Evolutionary conservation across 2,797 vertebrate species (phyloP), one percentile per base, ranked within the genome.

Genomic region (Botia kubotai): DNA sequence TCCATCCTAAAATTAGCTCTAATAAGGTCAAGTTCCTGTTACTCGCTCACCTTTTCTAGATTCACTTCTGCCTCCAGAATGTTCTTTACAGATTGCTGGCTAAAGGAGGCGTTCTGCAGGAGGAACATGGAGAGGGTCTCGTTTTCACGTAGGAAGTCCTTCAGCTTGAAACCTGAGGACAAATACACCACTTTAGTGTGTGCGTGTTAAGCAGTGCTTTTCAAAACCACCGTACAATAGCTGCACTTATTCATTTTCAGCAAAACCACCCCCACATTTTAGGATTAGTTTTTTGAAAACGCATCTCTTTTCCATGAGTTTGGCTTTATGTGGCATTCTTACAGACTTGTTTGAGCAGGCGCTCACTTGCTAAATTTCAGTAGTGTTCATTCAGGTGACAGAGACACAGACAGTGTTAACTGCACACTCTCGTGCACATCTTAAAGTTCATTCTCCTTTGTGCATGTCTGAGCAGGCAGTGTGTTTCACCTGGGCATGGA

Each of bases 81-180:
- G 71, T 93, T 91, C 33, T 93, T 86, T 58, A 96, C 87, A 0
- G 80, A 58, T n/a, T 92, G 62, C 19, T 90, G 85, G 0, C 96
- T 85, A 82, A 98, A 77, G 7, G 95, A 95, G 5, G 92, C 84
- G 70, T 98, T 97, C 5, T 82, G 87, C 62, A 60, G 81, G 57
- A 99, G 94, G 86, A 99, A 98, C 52, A 82, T 87, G n/a, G 96
- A 95, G 84, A 99, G 90, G 0, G 94, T 97, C 89, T 98, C 97
- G 5, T 96, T 92, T 87, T 96, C 95, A 80, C 87, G 86, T 83
- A 99, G 93, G 89, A 98, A 98, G 91, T 99, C 94, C 84, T 91
- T 95, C 86, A 99, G 87, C 87, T 93, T 96, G 89, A 98, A 91
- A 75, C 93, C 98, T 99, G 90, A 46, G 19, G 80, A 86, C 72